Conservation (phyloP, 2,797 vertebrate species). For the Enteromius unitaeniatus region DNA sequence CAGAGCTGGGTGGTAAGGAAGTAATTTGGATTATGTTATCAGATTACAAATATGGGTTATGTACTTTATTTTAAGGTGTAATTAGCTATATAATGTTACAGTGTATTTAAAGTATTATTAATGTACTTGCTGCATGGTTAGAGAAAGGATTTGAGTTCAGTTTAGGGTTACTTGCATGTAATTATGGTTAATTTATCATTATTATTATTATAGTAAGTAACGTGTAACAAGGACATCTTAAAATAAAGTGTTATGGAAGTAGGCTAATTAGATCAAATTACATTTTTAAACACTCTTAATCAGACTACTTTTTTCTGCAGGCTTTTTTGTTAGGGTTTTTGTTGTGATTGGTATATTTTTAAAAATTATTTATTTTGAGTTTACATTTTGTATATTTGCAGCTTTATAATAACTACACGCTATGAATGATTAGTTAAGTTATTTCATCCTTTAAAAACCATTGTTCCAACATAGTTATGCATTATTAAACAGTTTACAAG, state of each 20-base stretch:
- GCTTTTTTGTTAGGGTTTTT: neutral
- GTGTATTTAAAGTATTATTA: neutral
- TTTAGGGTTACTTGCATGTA: neutral
- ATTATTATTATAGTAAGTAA: neutral
- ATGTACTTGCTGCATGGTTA: neutral
- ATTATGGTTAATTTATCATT: neutral
- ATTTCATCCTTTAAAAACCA: too few species aligned
- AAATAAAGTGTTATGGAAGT: neutral
- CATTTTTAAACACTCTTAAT: neutral
- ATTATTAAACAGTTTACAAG: too few species aligned
- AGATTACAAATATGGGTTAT: neutral
- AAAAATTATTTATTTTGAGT: neutral
- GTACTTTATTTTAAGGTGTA: neutral
- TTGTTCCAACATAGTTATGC: too few species aligned
- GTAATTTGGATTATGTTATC: neutral
- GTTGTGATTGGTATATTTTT: neutral
- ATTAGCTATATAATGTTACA: neutral
- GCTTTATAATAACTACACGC: neutral
- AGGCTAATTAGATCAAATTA: neutral
- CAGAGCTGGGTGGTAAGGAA: neutral
- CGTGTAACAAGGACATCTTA: neutral
- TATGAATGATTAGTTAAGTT: too few species aligned
- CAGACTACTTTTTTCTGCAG: neutral
- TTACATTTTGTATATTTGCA: too few species aligned
- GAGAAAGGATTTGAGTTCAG: neutral